A percentile compares a stretch with the other conserved stretches of the same genome.
phyloP scores from a whole-genome alignment of 2,797 vertebrate species.

The Pseudochirops corinnae region DNA sequence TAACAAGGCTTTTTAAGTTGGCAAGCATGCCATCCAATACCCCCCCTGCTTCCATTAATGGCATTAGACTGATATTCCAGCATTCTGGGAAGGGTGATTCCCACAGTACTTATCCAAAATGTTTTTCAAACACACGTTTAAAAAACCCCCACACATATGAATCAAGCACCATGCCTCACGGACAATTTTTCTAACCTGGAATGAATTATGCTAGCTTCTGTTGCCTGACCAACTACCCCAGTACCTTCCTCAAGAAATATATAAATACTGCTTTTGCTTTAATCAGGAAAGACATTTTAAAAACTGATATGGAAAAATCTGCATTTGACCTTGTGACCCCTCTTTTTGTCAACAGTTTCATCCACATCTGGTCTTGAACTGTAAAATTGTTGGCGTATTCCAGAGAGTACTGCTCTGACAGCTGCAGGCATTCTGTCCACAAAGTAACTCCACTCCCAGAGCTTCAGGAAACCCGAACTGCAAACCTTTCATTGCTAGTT shows the following conservation, averaged over 20 bases:
- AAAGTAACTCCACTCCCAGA: slow-evolving; percentile 75
- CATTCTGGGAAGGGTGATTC: slow-evolving; percentile 70
- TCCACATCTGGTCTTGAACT: slow-evolving; percentile 84
- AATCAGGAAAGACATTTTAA: slow-evolving; percentile 74
- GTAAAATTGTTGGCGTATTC: slow-evolving; percentile 83
- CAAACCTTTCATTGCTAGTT: slow-evolving; percentile 66
- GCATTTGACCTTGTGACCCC: slow-evolving; percentile 82
- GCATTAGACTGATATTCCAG: slow-evolving; percentile 78
- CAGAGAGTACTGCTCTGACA: slow-evolving; percentile 76
- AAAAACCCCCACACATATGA: slow-evolving; percentile 64
- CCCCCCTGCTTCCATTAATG: slow-evolving; percentile 70
- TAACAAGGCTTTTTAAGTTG: slow-evolving; percentile 54
- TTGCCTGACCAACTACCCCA: slow-evolving; percentile 65
- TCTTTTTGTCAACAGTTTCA: slow-evolving; percentile 78
- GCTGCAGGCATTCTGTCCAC: slow-evolving; percentile 82
- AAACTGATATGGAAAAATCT: slow-evolving; percentile 83
- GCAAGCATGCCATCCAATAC: slow-evolving; percentile 58
- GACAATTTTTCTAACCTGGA: slow-evolving; percentile 64
- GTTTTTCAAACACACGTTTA: slow-evolving; percentile 49
- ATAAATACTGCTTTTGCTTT: slow-evolving; percentile 60
- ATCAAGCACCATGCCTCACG: slow-evolving; percentile 48
- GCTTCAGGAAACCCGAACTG: neutral
- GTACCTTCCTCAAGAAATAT: slow-evolving; percentile 67
- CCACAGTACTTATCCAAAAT: slow-evolving; percentile 74
- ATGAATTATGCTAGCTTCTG: slow-evolving; percentile 77